A percentile compares a stretch with the other conserved stretches of the same genome.
phyloP scores from a whole-genome alignment of 2,113 vertebrate species.

The Bagarius yarrelli region DNA sequence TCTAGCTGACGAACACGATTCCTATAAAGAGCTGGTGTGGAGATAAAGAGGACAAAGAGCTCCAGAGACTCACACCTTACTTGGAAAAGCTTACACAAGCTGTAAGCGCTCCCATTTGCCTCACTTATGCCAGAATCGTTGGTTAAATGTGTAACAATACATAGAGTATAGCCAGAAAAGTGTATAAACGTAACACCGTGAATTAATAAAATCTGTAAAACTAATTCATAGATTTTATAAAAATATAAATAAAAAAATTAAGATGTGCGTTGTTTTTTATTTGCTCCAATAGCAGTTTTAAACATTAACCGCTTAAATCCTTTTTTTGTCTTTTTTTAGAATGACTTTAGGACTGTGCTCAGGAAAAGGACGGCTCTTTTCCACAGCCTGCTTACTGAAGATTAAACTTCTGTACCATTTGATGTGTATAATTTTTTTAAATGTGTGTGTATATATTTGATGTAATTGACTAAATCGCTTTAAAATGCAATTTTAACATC shows the following conservation, averaged over 20 bases:
- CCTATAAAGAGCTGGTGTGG: conserved; percentile 73
- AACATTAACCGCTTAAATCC: not conserved
- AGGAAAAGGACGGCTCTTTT: conserved; percentile 69
- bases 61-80: conserved; percentile 69
- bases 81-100: conserved; percentile 69
- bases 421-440: not conserved
- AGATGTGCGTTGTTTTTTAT: no score
- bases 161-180: not conserved
- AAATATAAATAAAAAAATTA: no score
- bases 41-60: conserved; percentile 67
- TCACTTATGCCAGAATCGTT: not conserved
- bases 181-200: not conserved
- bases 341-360: conserved; percentile 70
- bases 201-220: no score
- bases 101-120: conserved; percentile 60
- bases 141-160: not conserved
- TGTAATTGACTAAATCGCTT: conserved; percentile 45
- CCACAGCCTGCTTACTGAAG: conserved; percentile 63
- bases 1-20: conserved; percentile 77
- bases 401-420: conserved; percentile 45
- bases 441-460: no score
- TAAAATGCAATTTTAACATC: not conserved
- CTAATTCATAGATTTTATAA: no score
- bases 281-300: no score
- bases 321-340: conserved; percentile 62